Base-by-base conservation (phyloP, 2,797 vertebrate species). In the Rhinichthys osculus region DNA sequence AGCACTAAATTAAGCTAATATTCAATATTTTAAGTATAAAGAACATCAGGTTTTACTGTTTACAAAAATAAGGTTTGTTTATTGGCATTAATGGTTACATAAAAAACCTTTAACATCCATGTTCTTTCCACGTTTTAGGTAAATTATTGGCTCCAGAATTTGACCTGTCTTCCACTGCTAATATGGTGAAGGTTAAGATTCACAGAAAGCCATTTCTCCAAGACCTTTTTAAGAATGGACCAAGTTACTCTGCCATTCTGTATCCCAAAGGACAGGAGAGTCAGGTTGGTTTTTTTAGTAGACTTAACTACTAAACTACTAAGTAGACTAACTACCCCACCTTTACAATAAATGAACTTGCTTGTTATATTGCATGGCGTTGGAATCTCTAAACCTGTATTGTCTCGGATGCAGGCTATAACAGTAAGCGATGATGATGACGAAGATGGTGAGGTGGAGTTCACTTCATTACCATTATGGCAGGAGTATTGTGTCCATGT, bases 401-500 rank as follows among this genome's bases (percentile, higher is more conserved):
- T 78, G 33, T 44, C 10, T 87, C 1, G 57, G 13, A 38, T 74
- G 7, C 57, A 88, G 88, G 73, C 67, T 52, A 10, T 67, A 54
- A 85, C 27, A 23, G 9, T 69, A 81, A 84, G 2, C 38, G 70
- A 73, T 19, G 79, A 84, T 0, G 0, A 0, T 11, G 47, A 2
- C 21, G 76, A 86, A 0, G 52, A 89, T 47, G 71, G 88, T 16
- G 84, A n/a, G 4, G 87, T 84, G 10, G 89, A 6, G 27, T 95
- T 96, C 74, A 73, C 9, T 2, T 90, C 83, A 47, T 91, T 96
- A 17, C 72, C 35, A 0, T 90, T 88, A 87, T 92, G 91, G 9
- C 90, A 19, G 59, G 80, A 89, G 17, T 96, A 96, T 87, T 96
- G 96, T 27, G 86, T 96, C 73, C 91, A 77, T 27, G 9, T 94